Base-by-base conservation (phyloP, 2,797 vertebrate genomes). In the Microctenopoma steveboyesi region DNA sequence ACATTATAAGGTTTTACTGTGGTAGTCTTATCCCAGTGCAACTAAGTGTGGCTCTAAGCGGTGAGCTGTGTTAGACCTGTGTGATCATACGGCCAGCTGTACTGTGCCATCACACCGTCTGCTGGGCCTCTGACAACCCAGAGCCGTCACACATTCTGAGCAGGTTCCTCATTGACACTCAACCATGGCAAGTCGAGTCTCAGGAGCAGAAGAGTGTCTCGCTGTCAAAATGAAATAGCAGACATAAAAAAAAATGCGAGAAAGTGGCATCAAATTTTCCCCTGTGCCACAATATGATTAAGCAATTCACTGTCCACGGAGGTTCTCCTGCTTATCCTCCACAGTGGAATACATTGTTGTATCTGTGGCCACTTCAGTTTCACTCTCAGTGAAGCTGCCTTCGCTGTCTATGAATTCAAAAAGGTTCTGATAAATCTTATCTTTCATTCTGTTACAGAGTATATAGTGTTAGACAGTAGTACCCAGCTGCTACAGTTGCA, bases 1-100 rank as follows among this genome's bases (percentile, higher is more conserved):
- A 50, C 48, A 91, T 76, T 84, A 87, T 90, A 93, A 93, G 82
- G 87, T 93, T 93, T 93, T 90, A 90, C 57, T 28, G 4, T 16
- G 65, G 65, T 68, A 48, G 69, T 47, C 51, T 59, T 62, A 54
- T 48, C 12, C 48, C 40, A 7, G 70, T 62, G 59, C 80, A 56
- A 59, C 27, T 35, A 51, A 64, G 59, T 27, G 0, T 1, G 1
- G 42, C 64, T 67, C 64, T 74, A 60, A 42, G 52, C 74, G 79
- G 69, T 49, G 59, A 72, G 64, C 11, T 9, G 48, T 25, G 54
- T 72, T 40, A 39, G 73, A 42, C 5, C 15, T 48, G 56, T 43
- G 68, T 66, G 83, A 85, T 69, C 63, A 56, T 72, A 51, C 73
- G 52, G 66, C 47, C 62, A 6, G 37, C 66, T 39, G 66, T 61